Percentiles rank a stretch among this genome's conserved stretches.
Conservation (phyloP, 2,113 vertebrate species). For the human (Homo sapiens) region DNA sequence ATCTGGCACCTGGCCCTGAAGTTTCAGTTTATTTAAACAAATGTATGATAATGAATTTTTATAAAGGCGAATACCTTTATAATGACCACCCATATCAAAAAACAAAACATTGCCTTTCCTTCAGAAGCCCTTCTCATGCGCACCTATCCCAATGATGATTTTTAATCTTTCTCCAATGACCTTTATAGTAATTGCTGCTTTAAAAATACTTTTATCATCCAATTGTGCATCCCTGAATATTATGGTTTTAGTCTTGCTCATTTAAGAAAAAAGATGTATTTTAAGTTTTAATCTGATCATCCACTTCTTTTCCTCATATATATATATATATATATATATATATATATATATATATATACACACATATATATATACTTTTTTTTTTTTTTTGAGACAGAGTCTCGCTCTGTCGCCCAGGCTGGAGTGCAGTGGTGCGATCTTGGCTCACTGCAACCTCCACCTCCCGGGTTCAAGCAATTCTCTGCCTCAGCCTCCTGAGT, state of each 20-base stretch:
- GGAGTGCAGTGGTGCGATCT: too few relatives aligned
- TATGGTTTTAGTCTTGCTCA: background rate
- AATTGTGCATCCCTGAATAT: background rate
- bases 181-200: background rate
- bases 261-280: background rate
- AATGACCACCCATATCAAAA: background rate
- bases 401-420: too few relatives aligned
- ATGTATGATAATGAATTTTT: background rate
- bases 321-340: too few relatives aligned
- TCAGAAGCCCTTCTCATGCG: background rate
- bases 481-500: too few relatives aligned
- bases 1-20: background rate
- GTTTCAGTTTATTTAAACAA: background rate
- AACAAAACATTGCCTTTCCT: background rate
- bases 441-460: too few relatives aligned
- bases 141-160: background rate
- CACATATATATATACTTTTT: too few relatives aligned
- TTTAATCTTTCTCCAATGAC: background rate
- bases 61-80: background rate
- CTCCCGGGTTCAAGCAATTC: too few relatives aligned
- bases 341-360: too few relatives aligned
- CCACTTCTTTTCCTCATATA: background rate
- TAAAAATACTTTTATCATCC: background rate
- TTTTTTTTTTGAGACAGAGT: too few relatives aligned
- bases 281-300: background rate